Evolutionary conservation across 1,140 invertebrate species (phyloP).

Genomic region (Drosophila micromelanica): DNA sequence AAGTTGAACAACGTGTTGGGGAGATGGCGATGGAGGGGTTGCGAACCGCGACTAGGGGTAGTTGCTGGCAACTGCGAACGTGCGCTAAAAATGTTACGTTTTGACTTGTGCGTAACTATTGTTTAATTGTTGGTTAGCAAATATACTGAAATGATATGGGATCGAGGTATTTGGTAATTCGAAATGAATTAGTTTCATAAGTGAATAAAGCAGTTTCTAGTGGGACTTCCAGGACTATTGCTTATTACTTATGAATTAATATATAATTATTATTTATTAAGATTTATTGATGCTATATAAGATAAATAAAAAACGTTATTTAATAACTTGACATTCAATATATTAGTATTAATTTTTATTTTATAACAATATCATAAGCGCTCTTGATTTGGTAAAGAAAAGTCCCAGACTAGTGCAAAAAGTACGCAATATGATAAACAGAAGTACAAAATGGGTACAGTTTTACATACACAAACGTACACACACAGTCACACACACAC

Average conservation of each 20-base stretch:
- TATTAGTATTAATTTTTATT: background rate
- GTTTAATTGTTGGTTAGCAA: background rate
- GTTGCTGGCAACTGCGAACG: background rate
- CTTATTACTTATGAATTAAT: no score
- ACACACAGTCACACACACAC: slow-evolving; percentile 11
- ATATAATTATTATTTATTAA: no score
- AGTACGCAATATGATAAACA: slow-evolving; percentile 21
- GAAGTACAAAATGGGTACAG: slow-evolving; percentile 1
- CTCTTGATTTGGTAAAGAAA: background rate
- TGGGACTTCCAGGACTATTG: no score
- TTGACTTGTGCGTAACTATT: background rate
- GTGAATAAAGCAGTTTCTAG: no score
- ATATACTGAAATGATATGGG: background rate
- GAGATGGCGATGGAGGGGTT: background rate
- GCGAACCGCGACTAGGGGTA: background rate
- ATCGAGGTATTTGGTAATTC: no score
- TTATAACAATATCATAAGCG: background rate
- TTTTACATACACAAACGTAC: slow-evolving; percentile 6
- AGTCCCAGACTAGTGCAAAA: background rate
- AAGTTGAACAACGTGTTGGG: slow-evolving; percentile 2
- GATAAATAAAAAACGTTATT: no score
- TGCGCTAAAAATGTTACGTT: background rate
- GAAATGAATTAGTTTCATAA: no score
- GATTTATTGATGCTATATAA: no score
- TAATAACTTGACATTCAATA: no score